phyloP scores from a whole-genome alignment of 2,797 vertebrate species.

The Avahi laniger region DNA sequence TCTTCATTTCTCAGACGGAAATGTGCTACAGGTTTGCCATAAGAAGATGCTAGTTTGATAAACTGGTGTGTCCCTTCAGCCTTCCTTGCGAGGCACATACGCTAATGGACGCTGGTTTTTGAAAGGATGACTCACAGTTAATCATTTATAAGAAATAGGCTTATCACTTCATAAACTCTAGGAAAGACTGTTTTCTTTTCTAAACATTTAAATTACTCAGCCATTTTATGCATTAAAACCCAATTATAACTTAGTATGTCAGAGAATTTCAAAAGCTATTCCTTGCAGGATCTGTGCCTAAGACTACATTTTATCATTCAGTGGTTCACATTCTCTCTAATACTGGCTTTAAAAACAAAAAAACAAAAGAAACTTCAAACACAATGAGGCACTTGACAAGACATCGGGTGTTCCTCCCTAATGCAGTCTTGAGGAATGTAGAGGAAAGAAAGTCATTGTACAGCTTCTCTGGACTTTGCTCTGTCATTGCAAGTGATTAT shows the following conservation, averaged over 20 bases:
- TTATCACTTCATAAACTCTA: constrained; percentile 81
- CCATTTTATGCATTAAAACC: constrained; percentile 77
- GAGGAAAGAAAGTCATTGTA: neutral
- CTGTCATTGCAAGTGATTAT: neutral
- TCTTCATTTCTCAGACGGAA: constrained; percentile 6
- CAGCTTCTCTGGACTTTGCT: neutral
- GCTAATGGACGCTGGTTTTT: neutral
- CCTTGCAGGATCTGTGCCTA: constrained; percentile 49
- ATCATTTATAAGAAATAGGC: constrained; percentile 76
- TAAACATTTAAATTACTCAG: constrained; percentile 81
- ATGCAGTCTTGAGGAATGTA: neutral
- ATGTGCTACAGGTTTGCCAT: neutral
- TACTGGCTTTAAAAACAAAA: neutral
- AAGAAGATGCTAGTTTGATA: constrained; percentile 23
- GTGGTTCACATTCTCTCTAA: constrained; percentile 24
- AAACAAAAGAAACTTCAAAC: neutral
- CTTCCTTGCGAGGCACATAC: constrained; percentile 43
- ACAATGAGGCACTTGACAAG: neutral
- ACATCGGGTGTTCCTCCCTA: neutral
- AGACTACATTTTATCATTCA: constrained; percentile 29
- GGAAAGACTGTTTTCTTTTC: constrained; percentile 81
- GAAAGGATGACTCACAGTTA: constrained; percentile 71
- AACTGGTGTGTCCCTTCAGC: neutral
- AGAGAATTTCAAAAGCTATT: constrained; percentile 70
- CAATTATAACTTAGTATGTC: constrained; percentile 77